A percentile compares a stretch with the other conserved stretches of the same genome.
phyloP scores from a whole-genome alignment of 2,797 vertebrate genomes.

The Botia kubotai region DNA sequence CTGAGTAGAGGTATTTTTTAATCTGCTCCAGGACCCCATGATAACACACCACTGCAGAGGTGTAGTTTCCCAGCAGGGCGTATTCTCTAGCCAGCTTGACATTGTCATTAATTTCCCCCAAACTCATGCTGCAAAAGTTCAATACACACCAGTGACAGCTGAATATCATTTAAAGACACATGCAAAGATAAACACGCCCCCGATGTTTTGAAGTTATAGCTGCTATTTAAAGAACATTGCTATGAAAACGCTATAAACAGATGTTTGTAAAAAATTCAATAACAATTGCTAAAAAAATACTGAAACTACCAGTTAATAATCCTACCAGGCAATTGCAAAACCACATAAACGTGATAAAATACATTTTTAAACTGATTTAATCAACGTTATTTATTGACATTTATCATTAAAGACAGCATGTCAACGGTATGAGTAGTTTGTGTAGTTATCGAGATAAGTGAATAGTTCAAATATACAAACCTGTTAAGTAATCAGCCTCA shows the following conservation, averaged over 20 bases:
- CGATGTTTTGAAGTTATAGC: background rate
- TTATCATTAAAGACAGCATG: background rate
- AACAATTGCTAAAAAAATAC: no score
- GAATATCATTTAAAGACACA: background rate
- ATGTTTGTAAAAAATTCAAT: no score
- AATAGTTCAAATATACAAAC: slow-evolving; percentile 22
- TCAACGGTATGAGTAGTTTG: background rate
- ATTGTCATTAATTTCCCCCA: slow-evolving; percentile 94
- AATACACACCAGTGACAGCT: background rate
- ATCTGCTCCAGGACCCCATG: slow-evolving; percentile 94
- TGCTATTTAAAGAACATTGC: background rate
- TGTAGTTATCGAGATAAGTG: background rate
- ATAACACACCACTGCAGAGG: slow-evolving; percentile 93
- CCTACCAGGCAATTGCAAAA: background rate
- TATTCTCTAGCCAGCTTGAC: slow-evolving; percentile 96
- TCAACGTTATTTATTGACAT: background rate
- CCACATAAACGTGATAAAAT: background rate
- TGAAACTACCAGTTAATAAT: background rate
- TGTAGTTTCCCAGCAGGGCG: slow-evolving; percentile 95
- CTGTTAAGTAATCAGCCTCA: background rate
- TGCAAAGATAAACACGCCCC: background rate
- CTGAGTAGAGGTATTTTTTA: slow-evolving; percentile 86
- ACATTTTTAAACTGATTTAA: background rate
- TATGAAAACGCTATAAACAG: background rate
- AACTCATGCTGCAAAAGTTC: slow-evolving; percentile 84